Conservation (phyloP, 2,797 vertebrate genomes). For the Eremophila alpestris region DNA sequence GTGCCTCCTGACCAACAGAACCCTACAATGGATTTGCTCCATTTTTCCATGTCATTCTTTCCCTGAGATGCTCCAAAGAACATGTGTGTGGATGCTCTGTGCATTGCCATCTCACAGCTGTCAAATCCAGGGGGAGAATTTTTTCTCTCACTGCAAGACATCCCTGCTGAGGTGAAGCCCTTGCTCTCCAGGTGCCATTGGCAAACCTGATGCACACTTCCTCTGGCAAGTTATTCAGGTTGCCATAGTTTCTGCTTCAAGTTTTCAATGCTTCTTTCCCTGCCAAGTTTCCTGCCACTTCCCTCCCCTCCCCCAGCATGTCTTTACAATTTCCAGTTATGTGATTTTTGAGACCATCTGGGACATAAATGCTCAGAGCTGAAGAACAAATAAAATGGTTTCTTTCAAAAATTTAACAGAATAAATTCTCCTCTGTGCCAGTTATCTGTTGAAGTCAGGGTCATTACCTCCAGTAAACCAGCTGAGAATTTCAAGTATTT, state of each 20-base stretch:
- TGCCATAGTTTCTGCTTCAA: constrained; percentile 38
- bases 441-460: neutral
- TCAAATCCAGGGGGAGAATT: neutral
- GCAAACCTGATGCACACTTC: neutral
- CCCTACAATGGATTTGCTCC: neutral
- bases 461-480: constrained; percentile 33
- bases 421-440: neutral
- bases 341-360: constrained; percentile 59
- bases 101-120: neutral
- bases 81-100: neutral
- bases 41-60: neutral
- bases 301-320: neutral
- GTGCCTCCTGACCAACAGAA: neutral
- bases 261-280: constrained; percentile 4
- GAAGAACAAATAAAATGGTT: constrained; percentile 54
- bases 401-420: constrained; percentile 40
- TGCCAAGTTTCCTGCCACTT: constrained; percentile 37
- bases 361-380: constrained; percentile 36
- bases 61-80: neutral
- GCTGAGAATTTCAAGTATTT: constrained; percentile 49
- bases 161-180: neutral
- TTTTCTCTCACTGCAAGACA: neutral
- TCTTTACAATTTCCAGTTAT: constrained; percentile 44
- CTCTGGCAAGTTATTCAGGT: neutral
- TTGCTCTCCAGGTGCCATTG: neutral